These are phyloP conservation scores for Theocolax elegans DNA, from an alignment of 1,140 invertebrate genomes.

Conservation along the genomic window DNA sequence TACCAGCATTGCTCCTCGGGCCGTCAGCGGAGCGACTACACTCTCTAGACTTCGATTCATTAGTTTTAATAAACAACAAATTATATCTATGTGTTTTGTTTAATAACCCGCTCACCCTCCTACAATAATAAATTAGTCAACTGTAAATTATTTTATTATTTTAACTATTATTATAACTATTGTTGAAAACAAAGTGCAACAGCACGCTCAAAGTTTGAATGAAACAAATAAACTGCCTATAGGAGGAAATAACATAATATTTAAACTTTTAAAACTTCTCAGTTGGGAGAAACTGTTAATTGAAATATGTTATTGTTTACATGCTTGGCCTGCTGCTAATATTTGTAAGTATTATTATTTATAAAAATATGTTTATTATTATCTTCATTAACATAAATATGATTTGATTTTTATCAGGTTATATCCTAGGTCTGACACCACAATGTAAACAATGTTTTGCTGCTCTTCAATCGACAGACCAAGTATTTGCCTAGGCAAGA, in stretches of 20 bases:
- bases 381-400: constrained; percentile 21
- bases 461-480: constrained; percentile 68
- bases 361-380: constrained; percentile 4
- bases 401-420: constrained; percentile 56
- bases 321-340: constrained; percentile 71
- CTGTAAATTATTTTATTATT: too few species aligned
- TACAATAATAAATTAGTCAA: too few species aligned
- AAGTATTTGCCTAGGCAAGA: constrained; percentile 74
- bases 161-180: too few species aligned
- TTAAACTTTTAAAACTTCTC: constrained; percentile 78
- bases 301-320: constrained; percentile 75
- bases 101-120: too few species aligned
- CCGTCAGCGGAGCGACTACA: too few species aligned
- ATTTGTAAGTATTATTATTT: constrained; percentile 50
- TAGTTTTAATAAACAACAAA: too few species aligned
- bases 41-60: too few species aligned
- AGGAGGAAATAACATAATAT: constrained; percentile 60
- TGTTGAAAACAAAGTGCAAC: constrained; percentile 76
- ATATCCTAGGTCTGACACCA: constrained; percentile 59
- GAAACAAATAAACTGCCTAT: neutral
- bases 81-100: too few species aligned
- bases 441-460: constrained; percentile 67
- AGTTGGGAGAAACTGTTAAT: constrained; percentile 84
- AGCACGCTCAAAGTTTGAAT: constrained; percentile 60
- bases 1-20: too few species aligned